These are phyloP conservation scores for Heliothis virescens DNA, from an alignment of 1,140 invertebrate species.

Conservation along the genomic window DNA sequence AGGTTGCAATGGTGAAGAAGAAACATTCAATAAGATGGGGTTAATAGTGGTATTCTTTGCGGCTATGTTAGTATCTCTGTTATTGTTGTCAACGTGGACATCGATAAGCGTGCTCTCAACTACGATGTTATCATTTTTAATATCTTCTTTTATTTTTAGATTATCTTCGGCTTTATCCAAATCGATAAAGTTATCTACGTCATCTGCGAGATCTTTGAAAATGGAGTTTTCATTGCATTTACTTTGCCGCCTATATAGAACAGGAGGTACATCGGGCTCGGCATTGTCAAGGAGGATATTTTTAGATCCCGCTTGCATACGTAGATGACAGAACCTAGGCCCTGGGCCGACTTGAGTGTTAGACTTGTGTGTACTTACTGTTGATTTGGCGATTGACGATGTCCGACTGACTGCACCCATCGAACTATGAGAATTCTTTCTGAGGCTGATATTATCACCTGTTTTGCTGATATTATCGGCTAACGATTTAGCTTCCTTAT, in stretches of 20 bases:
- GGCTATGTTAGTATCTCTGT: slow-evolving; percentile 67
- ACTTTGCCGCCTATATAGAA: slow-evolving; percentile 89
- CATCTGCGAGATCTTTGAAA: slow-evolving; percentile 79
- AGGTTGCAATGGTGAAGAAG: slow-evolving; percentile 78
- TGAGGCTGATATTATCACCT: slow-evolving; percentile 63
- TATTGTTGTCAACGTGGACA: slow-evolving; percentile 79
- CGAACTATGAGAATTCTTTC: slow-evolving; percentile 82
- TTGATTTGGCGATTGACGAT: slow-evolving; percentile 82
- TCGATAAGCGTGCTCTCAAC: slow-evolving; percentile 82
- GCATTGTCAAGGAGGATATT: slow-evolving; percentile 93
- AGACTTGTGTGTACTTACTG: slow-evolving; percentile 81
- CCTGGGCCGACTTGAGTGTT: slow-evolving; percentile 86
- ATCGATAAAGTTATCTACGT: slow-evolving; percentile 77
- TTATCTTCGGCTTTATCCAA: slow-evolving; percentile 71
- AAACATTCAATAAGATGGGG: slow-evolving; percentile 79
- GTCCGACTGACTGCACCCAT: slow-evolving; percentile 82
- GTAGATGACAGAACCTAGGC: slow-evolving; percentile 90
- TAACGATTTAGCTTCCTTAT: slow-evolving; percentile 66
- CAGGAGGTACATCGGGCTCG: slow-evolving; percentile 88
- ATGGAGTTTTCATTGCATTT: slow-evolving; percentile 83
- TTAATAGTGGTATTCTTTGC: slow-evolving; percentile 71
- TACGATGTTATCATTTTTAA: slow-evolving; percentile 73
- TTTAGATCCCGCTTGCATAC: slow-evolving; percentile 90
- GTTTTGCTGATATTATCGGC: slow-evolving; percentile 53
- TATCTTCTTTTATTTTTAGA: slow-evolving; percentile 59